These are phyloP conservation scores for Habropoda laboriosa DNA, from an alignment of 1,140 invertebrate genomes.

Conservation along the genomic window DNA sequence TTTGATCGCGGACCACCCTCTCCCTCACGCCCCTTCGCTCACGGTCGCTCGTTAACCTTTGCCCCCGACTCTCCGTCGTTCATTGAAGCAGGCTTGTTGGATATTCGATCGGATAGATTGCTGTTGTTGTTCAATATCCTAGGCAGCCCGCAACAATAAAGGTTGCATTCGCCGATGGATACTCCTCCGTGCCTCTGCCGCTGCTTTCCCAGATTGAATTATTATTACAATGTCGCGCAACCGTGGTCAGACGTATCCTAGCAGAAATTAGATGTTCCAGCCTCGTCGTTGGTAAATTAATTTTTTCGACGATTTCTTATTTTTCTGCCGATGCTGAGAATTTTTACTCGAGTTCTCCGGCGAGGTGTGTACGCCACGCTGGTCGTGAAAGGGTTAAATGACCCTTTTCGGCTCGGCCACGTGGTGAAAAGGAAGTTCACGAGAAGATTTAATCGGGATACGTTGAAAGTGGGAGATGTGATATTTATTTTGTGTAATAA, in stretches of 20 bases:
- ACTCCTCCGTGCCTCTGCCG: background rate
- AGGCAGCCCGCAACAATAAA: slow-evolving; percentile 61
- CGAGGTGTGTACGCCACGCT: no score
- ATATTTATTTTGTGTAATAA: no score
- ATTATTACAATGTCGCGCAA: slow-evolving; percentile 47
- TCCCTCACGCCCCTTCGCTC: background rate
- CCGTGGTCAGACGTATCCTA: background rate
- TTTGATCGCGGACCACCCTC: slow-evolving; percentile 68
- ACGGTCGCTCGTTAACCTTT: slow-evolving; percentile 23
- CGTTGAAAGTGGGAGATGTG: no score
- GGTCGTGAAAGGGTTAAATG: no score
- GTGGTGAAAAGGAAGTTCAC: no score
- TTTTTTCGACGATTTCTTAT: no score
- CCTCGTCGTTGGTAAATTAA: no score
- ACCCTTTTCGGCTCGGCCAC: no score
- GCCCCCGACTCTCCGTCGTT: slow-evolving; percentile 5
- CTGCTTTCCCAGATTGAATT: slow-evolving; percentile 54
- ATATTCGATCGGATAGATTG: slow-evolving; percentile 75
- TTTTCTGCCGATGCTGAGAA: no score
- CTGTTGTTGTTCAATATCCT: slow-evolving; percentile 68
- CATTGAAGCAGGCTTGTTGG: slow-evolving; percentile 64
- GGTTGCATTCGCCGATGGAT: slow-evolving; percentile 33
- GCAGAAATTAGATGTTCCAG: background rate
- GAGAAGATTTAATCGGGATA: no score
- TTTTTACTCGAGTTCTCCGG: no score